Base-by-base conservation (phyloP, 2,888 invertebrate species). In the Tenthredo amoena region DNA sequence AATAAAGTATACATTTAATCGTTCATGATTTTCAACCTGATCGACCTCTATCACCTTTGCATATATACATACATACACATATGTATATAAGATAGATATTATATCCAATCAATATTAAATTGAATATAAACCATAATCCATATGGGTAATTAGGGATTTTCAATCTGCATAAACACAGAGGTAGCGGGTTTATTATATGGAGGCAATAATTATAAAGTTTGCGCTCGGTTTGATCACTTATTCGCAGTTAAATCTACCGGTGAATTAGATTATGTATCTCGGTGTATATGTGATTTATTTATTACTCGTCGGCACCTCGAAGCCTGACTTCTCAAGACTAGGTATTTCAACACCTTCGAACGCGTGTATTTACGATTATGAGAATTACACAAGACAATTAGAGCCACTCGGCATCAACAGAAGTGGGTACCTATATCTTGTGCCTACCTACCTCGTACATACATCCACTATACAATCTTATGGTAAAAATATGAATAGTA, bases 361-460 rank as follows among this genome's bases (percentile, higher is more conserved):
- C 90, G 89, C 90, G 90, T 89, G 88, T 90, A 91, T 91, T 91
- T 91, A 91, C 91, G 89, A 91, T 91, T 91, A 91, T 89, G 90
- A 89, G 89, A 91, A 91, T 91, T 91, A 91, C 90, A 89, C 90
- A 88, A 90, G 89, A 90, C 91, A 91, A 91, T 91, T 91, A 91
- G 90, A 89, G 88, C 86, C 87, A 76, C 87, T 86, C 86, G 88
- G 87, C 68, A 68, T 68, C 34, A 68, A 68, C 68, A 68, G 68
- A 68, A 68, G 18, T 68, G 68, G 31, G 34, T 68, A 26, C 34
- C 34, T 68, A 68, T 68, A 18, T 68, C 68, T 18, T 18, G 34
- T 62, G 10, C 62, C 26, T 21, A 21, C 12, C 1, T 31, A 26
- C 5, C 15, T 34, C 18, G 7, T 26, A 15, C 6, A 9, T 21